phyloP scores from a whole-genome alignment of 2,888 invertebrate species.

The Papilio elwesi region DNA sequence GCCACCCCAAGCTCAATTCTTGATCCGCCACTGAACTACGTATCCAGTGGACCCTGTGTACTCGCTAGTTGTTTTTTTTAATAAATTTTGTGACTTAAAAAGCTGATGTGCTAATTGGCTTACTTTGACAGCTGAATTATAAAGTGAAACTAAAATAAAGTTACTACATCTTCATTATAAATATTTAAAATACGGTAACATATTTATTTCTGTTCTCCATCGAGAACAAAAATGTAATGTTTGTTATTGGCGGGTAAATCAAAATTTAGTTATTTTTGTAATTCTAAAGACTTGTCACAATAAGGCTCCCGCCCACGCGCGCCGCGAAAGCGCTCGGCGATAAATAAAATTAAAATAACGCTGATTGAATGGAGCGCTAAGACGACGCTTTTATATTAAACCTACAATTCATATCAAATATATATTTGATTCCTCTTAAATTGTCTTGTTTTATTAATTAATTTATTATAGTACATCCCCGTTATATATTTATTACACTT shows the following conservation, averaged over 20 bases:
- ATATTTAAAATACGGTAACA: background rate
- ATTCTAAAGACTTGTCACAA: slow-evolving; percentile 50
- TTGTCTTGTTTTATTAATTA: too few relatives aligned
- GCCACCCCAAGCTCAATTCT: too few relatives aligned
- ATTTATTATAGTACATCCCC: too few relatives aligned
- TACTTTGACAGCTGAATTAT: background rate
- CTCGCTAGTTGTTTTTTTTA: too few relatives aligned
- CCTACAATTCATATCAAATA: background rate
- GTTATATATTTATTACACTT: too few relatives aligned
- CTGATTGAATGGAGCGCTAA: slow-evolving; percentile 51
- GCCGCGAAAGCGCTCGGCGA: slow-evolving; percentile 55
- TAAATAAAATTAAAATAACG: slow-evolving; percentile 56
- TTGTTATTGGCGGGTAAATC: slow-evolving; percentile 41
- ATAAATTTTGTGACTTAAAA: too few relatives aligned
- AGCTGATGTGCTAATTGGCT: too few relatives aligned
- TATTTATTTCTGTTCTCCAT: background rate
- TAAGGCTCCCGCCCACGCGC: slow-evolving; percentile 60
- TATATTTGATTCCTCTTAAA: background rate
- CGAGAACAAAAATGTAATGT: background rate
- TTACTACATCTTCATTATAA: background rate
- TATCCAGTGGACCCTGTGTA: too few relatives aligned
- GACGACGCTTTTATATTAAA: slow-evolving; percentile 46
- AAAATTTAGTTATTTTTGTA: slow-evolving; percentile 45
- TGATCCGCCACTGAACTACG: too few relatives aligned
- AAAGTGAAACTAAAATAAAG: background rate